Conservation (phyloP, 2,888 invertebrate genomes). For the Drosophila macrospina region DNA sequence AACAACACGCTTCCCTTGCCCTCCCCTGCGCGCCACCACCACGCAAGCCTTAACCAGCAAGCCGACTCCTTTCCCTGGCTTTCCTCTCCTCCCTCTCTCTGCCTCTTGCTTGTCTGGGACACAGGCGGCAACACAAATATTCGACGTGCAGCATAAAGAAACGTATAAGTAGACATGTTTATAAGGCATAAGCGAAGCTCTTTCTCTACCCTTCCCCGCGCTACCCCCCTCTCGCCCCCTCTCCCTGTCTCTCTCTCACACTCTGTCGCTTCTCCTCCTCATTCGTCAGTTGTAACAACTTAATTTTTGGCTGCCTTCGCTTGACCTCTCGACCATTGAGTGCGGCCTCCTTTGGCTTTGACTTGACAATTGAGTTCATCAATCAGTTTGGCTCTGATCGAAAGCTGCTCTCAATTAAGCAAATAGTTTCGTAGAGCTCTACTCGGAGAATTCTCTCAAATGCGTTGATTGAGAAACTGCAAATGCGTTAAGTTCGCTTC, state of each 20-base stretch:
- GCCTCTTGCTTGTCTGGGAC: conserved; percentile 22
- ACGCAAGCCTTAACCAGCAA: not conserved
- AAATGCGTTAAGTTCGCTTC: too few species aligned
- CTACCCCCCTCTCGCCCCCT: not conserved
- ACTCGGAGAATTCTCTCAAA: too few species aligned
- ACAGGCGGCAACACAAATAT: conserved; percentile 23
- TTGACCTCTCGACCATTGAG: conserved; percentile 37
- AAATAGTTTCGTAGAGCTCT: too few species aligned
- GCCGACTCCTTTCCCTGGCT: not conserved
- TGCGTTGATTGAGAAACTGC: too few species aligned
- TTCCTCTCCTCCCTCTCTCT: conserved; percentile 6
- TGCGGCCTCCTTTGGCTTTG: conserved; percentile 16
- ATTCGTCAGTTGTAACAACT: conserved; percentile 45
- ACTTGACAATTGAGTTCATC: conserved; percentile 52
- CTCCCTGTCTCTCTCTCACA: too few species aligned
- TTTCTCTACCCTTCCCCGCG: not conserved
- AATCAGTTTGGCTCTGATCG: conserved; percentile 42
- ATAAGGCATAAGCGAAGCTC: conserved; percentile 1
- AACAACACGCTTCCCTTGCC: too few species aligned
- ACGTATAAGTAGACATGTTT: conserved; percentile 37
- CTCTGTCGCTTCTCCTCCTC: too few species aligned
- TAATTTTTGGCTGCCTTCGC: conserved; percentile 48
- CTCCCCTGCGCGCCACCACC: conserved; percentile 8
- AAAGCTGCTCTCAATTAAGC: conserved; percentile 15
- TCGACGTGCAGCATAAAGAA: conserved; percentile 26